phyloP scores from a whole-genome alignment of 2,797 vertebrate genomes.

The Enteromius unitaeniatus region DNA sequence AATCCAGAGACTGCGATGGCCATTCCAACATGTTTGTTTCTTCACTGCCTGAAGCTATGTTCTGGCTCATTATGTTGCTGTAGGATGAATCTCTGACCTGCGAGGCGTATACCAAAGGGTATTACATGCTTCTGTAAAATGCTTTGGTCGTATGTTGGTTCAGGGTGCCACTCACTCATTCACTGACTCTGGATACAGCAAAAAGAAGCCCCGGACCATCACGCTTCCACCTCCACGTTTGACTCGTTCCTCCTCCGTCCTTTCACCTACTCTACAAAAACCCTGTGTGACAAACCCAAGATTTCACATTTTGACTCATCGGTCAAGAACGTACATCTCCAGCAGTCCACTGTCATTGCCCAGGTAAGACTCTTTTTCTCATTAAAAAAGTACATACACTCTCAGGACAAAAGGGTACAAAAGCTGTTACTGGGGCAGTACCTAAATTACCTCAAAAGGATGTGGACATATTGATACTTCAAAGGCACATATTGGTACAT shows the following conservation, averaged over 20 bases:
- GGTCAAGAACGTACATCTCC: not conserved
- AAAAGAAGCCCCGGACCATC: not conserved
- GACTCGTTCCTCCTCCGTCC: not conserved
- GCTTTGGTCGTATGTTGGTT: slow-evolving; percentile 8
- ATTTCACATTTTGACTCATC: slow-evolving; percentile 18
- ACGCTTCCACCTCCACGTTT: slow-evolving; percentile 3
- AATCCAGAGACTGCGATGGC: slow-evolving; percentile 5
- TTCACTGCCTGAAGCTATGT: not conserved
- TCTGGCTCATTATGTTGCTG: not conserved
- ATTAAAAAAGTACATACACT: not conserved
- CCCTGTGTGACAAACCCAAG: not conserved
- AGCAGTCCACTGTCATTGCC: not conserved
- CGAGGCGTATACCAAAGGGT: not conserved
- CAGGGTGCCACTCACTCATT: slow-evolving; percentile 4
- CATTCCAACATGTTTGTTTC: not conserved
- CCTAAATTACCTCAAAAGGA: not conserved
- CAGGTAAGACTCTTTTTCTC: not conserved
- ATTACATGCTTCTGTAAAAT: slow-evolving; percentile 24
- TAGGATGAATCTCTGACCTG: not conserved
- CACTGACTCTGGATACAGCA: not conserved
- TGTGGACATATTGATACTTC: not conserved
- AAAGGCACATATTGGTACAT: not conserved
- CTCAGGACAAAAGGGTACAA: not conserved
- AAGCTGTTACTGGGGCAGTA: not conserved
- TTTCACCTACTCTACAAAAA: not conserved